Conservation (phyloP, 2,113 vertebrate genomes). For the Brienomyrus longianalis region DNA sequence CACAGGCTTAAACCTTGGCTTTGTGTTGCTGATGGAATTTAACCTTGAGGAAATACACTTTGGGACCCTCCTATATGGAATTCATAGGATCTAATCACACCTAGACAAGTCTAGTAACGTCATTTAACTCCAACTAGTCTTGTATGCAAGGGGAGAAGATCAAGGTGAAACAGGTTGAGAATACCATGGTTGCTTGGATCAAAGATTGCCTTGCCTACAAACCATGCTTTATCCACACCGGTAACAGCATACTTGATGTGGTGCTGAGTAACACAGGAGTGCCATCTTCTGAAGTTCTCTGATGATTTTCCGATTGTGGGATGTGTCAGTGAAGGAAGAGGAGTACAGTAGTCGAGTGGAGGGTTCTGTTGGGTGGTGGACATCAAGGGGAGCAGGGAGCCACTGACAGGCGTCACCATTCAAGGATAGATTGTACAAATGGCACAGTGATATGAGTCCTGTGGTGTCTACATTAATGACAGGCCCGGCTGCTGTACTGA, state of each 20-base stretch:
- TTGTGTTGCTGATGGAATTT: neutral
- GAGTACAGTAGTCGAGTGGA: neutral
- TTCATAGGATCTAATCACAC: neutral
- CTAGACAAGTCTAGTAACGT: neutral
- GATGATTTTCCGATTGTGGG: neutral
- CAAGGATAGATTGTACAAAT: neutral
- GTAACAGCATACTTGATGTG: neutral
- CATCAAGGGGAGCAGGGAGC: neutral
- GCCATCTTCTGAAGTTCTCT: neutral
- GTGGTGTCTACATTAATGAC: neutral
- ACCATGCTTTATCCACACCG: neutral
- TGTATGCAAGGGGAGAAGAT: neutral
- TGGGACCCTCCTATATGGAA: neutral
- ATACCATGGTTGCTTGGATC: neutral
- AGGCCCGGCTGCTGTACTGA: neutral
- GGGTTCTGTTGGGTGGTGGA: neutral
- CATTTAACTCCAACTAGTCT: neutral
- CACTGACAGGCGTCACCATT: neutral
- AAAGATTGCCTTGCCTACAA: neutral
- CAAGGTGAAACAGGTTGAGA: neutral
- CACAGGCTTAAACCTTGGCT: neutral
- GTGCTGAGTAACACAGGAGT: neutral
- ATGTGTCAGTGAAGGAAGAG: neutral
- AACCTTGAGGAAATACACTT: neutral
- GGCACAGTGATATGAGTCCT: neutral